Conservation (phyloP, 35 echinoderm and acorn worm species). For the Ophioderma brevispina region DNA sequence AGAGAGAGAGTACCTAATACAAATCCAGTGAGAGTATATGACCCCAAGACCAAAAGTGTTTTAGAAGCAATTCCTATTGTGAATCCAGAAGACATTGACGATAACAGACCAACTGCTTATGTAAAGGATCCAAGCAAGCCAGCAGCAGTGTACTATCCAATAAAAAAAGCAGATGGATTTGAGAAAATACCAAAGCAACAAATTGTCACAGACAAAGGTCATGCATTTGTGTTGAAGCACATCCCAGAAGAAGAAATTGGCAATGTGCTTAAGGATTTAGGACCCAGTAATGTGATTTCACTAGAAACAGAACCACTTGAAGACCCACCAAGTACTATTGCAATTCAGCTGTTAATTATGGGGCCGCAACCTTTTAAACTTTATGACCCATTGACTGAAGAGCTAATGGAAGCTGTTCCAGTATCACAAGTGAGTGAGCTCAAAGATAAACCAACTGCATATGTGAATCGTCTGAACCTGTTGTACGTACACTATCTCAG, state of each 20-base stretch:
- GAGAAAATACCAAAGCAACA: not conserved
- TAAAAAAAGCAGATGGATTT: not conserved
- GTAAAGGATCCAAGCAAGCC: not conserved
- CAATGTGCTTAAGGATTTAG: not conserved
- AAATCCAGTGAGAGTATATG: not conserved
- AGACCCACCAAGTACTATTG: not conserved
- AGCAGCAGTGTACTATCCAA: not conserved
- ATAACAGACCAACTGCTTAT: not conserved
- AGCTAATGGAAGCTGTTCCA: slow-evolving; percentile 8
- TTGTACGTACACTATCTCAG: not conserved
- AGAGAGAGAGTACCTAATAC: not conserved
- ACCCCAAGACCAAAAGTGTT: not conserved
- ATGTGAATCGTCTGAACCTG: slow-evolving; percentile 1
- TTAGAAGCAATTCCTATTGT: not conserved
- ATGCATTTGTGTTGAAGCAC: too few relatives aligned
- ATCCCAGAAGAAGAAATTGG: not conserved
- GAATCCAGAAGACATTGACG: not conserved
- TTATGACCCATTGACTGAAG: slow-evolving; percentile 9
- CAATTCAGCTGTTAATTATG: not conserved
- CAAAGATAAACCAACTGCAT: not conserved
- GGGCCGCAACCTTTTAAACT: not conserved
- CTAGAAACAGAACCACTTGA: not conserved
- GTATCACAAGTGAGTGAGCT: not conserved
- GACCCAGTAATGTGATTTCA: not conserved
- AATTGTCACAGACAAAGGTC: not conserved